A percentile compares a stretch with the other conserved stretches of the same genome.
These are phyloP conservation scores for Alcis repandata DNA, from an alignment of 2,888 invertebrate genomes.

Conservation along the genomic window DNA sequence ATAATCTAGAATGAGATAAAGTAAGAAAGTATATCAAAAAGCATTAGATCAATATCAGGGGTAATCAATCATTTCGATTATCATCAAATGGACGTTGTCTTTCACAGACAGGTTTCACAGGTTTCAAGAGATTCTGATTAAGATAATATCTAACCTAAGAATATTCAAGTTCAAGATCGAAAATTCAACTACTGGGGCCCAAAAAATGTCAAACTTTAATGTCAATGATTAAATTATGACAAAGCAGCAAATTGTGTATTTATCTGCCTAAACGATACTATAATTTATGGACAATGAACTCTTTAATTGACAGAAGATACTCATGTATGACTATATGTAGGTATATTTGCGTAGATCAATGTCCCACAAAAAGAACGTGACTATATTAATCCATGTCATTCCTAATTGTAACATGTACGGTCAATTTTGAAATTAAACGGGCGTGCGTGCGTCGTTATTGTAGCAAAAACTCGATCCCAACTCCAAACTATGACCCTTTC, in stretches of 20 bases:
- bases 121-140: background rate
- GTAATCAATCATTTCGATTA: conserved; percentile 7
- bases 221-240: too few species aligned
- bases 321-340: background rate
- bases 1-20: background rate
- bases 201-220: too few species aligned
- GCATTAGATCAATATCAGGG: background rate
- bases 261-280: background rate
- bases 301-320: background rate
- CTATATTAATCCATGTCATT: conserved; percentile 23
- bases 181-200: background rate
- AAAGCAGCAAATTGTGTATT: too few species aligned
- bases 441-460: conserved; percentile 21
- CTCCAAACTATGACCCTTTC: conserved; percentile 22
- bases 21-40: background rate
- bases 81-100: background rate
- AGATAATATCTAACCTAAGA: background rate
- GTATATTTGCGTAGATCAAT: conserved; percentile 14
- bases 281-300: conserved; percentile 16
- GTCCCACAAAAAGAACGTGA: conserved; percentile 20
- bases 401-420: conserved; percentile 18
- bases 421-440: conserved; percentile 20
- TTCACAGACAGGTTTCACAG: background rate
- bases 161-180: background rate
- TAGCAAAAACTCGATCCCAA: conserved; percentile 25